Conservation (phyloP, 2,888 invertebrate genomes). For the Callyntrura sp. region DNA sequence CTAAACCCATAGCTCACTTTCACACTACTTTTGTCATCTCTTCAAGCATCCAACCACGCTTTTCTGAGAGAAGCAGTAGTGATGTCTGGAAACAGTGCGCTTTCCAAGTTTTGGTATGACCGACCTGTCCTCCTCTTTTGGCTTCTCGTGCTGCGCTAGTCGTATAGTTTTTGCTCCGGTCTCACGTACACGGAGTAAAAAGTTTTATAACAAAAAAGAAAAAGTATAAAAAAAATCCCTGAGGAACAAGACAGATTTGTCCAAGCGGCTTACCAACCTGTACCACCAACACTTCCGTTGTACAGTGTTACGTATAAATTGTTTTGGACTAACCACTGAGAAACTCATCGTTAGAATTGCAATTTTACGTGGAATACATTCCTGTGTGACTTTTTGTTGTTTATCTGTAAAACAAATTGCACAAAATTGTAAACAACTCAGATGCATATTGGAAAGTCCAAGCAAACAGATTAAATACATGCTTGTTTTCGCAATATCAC, state of each 20-base stretch:
- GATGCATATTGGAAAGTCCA: neutral
- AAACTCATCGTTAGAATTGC: conserved; percentile 6
- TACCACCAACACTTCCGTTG: conserved; percentile 12
- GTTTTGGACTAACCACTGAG: neutral
- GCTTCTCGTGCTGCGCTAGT: neutral
- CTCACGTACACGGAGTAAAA: neutral
- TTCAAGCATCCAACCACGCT: conserved; percentile 17
- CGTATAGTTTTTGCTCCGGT: no score
- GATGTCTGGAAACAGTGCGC: no score
- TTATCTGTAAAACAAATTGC: neutral
- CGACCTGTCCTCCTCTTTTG: conserved; percentile 41
- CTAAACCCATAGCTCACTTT: conserved; percentile 24
- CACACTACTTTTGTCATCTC: conserved; percentile 25
- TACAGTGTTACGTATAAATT: neutral
- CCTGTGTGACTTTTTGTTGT: no score
- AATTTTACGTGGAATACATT: neutral
- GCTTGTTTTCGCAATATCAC: neutral
- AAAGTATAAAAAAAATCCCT: neutral
- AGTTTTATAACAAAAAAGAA: conserved; percentile 30
- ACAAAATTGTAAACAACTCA: neutral
- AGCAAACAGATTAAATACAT: neutral
- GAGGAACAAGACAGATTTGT: conserved; percentile 41
- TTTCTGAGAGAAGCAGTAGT: no score
- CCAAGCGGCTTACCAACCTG: conserved; percentile 21
- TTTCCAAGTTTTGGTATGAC: conserved; percentile 22